Percentiles rank a stretch among this genome's conserved stretches.
Conservation (phyloP, 2,797 vertebrate genomes). For the Lacerta viridis region DNA sequence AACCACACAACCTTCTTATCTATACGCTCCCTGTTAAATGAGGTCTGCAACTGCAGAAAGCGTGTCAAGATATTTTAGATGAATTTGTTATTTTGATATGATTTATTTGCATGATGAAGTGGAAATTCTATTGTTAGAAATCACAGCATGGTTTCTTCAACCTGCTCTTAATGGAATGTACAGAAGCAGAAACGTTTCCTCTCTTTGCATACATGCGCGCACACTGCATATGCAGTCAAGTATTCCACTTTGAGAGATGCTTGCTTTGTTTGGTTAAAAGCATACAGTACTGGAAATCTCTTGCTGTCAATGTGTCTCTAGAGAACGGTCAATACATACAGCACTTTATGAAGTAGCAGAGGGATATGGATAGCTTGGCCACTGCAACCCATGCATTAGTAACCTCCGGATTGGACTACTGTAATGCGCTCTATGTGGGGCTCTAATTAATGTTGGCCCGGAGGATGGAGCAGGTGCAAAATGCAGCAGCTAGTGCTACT, state of each 20-base stretch:
- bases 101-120: slow-evolving; percentile 22
- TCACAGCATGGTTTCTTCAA: neutral
- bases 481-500: too few species aligned
- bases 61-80: neutral
- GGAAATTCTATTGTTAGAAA: slow-evolving; percentile 20
- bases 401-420: too few species aligned
- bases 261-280: neutral
- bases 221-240: neutral
- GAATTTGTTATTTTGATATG: neutral
- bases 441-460: too few species aligned
- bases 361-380: too few species aligned
- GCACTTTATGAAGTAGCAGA: neutral
- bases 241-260: neutral
- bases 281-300: neutral
- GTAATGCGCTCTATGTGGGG: too few species aligned
- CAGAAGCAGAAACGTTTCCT: neutral
- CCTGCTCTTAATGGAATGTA: slow-evolving; percentile 15
- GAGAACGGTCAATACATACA: neutral
- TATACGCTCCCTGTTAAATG: slow-evolving; percentile 14
- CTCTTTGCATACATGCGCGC: neutral
- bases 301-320: neutral
- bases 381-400: too few species aligned
- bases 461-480: too few species aligned
- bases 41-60: slow-evolving; percentile 13
- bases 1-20: neutral